These are phyloP conservation scores for Mesocentrotus franciscanus DNA, from an alignment of 53 echinoderm and acorn worm genomes.

Conservation along the genomic window DNA sequence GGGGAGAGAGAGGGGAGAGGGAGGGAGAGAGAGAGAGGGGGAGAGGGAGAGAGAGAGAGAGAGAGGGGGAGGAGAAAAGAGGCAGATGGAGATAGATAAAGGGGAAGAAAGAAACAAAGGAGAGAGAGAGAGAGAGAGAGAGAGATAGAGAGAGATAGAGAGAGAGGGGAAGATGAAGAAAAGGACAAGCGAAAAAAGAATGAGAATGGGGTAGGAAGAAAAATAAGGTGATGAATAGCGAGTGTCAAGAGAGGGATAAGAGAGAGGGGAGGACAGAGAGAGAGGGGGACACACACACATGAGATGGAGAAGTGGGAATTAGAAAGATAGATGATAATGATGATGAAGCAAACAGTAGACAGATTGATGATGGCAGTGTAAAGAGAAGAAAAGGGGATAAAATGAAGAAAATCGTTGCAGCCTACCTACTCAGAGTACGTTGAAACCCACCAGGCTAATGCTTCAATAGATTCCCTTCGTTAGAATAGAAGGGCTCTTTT, in stretches of 20 bases:
- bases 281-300: background rate
- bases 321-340: conserved; percentile 22
- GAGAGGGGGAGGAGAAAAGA: background rate
- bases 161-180: background rate
- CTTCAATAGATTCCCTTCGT: conserved; percentile 22
- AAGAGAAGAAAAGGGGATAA: background rate
- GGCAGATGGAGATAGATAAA: background rate
- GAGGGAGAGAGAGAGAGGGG: background rate
- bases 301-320: background rate
- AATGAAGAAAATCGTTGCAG: background rate
- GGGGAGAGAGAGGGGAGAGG: too few relatives aligned
- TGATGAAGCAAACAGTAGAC: conserved; percentile 4
- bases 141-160: background rate
- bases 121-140: background rate
- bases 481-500: background rate
- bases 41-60: background rate
- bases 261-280: background rate
- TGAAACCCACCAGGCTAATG: conserved; percentile 11
- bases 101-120: background rate
- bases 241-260: background rate
- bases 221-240: background rate
- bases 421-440: conserved; percentile 1
- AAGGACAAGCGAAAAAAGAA: background rate
- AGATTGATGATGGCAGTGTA: conserved; percentile 25
- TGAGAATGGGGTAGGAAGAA: background rate